A percentile compares a stretch with the other conserved stretches of the same genome.
phyloP scores from a whole-genome alignment of 2,888 invertebrate genomes.

The Xylota sylvarum region DNA sequence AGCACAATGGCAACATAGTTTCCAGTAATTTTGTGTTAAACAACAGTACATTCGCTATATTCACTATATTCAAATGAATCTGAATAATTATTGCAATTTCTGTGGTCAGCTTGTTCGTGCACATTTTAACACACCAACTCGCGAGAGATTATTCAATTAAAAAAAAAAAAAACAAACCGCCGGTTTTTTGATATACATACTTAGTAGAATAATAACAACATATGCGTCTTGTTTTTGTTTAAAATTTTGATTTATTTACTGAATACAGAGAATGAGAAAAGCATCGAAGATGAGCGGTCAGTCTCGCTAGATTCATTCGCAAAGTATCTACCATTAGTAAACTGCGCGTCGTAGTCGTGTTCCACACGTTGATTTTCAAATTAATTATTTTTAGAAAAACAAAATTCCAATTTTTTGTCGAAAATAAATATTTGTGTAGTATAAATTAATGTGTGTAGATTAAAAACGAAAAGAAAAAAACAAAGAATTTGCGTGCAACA shows the following conservation, averaged over 20 bases:
- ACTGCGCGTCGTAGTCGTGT: not conserved
- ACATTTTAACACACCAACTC: not conserved
- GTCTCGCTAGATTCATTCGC: not conserved
- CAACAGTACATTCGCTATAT: too few relatives aligned
- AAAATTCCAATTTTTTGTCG: too few relatives aligned
- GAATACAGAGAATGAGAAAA: not conserved
- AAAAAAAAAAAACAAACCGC: not conserved
- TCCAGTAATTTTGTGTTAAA: too few relatives aligned
- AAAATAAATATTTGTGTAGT: too few relatives aligned
- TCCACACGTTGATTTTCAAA: not conserved
- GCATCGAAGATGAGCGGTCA: not conserved
- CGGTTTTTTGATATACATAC: too few relatives aligned
- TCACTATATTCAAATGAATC: too few relatives aligned
- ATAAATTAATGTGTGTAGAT: too few relatives aligned
- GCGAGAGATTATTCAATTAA: not conserved
- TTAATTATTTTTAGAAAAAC: not conserved
- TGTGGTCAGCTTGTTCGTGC: not conserved
- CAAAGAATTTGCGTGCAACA: not conserved
- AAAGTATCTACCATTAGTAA: not conserved
- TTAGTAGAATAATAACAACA: not conserved
- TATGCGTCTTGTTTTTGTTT: not conserved
- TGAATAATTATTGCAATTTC: conserved; percentile 2
- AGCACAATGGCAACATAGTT: too few relatives aligned
- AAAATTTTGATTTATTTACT: not conserved
- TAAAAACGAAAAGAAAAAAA: too few relatives aligned